These are phyloP conservation scores for Egretta garzetta DNA, from an alignment of 2,113 vertebrate species.

Conservation along the genomic window DNA sequence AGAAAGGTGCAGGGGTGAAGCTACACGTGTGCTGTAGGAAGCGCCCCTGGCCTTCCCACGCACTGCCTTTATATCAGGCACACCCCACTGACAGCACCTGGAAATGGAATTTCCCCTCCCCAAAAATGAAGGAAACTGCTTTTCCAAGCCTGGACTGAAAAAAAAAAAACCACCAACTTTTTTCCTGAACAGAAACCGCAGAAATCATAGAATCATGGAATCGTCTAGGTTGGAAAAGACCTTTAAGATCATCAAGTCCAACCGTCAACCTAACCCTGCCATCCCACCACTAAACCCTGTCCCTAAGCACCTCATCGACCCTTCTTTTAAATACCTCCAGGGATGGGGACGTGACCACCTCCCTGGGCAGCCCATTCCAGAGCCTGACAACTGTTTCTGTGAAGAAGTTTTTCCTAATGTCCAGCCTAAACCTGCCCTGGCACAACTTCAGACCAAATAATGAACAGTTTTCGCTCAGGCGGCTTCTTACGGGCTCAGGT, in stretches of 20 bases:
- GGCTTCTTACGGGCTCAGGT: background rate
- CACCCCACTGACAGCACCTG: background rate
- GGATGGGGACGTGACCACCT: too few species aligned
- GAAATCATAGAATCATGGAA: background rate
- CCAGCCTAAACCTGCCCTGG: too few species aligned
- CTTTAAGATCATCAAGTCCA: too few species aligned
- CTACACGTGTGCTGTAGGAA: fast-evolving
- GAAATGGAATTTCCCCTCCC: background rate
- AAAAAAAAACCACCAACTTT: too few species aligned
- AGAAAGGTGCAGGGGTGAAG: background rate
- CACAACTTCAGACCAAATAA: background rate
- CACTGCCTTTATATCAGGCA: background rate
- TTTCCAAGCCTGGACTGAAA: background rate
- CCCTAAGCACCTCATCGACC: too few species aligned
- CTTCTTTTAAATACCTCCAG: too few species aligned
- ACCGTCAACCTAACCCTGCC: too few species aligned
- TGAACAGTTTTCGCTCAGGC: background rate
- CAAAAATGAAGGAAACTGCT: background rate
- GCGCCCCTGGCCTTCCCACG: background rate
- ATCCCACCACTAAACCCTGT: too few species aligned
- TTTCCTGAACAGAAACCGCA: background rate
- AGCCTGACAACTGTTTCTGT: too few species aligned
- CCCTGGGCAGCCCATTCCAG: too few species aligned
- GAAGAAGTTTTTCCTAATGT: too few species aligned
- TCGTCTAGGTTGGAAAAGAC: too few species aligned